Evolutionary conservation across 2,113 vertebrate species (phyloP).

Genomic region (Apodemus speciosus): DNA sequence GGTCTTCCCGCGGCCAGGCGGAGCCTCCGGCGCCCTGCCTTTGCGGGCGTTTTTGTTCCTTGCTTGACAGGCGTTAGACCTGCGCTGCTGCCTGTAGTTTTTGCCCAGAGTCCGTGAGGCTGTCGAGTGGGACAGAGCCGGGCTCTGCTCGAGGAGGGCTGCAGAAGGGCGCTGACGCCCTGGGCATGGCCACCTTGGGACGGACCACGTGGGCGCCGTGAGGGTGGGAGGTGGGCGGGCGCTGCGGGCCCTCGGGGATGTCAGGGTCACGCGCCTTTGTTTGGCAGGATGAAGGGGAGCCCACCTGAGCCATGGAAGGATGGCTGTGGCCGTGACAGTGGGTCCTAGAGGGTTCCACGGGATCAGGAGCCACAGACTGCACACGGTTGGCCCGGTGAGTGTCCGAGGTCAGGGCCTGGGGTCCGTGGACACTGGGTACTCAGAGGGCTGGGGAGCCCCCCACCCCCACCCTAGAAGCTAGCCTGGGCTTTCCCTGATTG

Average conservation of each 20-base stretch:
- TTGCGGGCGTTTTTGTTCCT: neutral
- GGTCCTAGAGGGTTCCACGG: neutral
- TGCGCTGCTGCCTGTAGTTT: neutral
- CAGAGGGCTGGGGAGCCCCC: too few species aligned
- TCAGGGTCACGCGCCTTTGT: neutral
- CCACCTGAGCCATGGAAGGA: neutral
- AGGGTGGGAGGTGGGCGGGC: neutral
- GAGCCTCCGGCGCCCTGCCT: neutral
- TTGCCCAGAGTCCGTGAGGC: neutral
- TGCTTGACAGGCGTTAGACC: neutral
- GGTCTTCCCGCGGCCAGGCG: neutral
- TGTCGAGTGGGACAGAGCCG: neutral
- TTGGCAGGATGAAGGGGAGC: constrained; percentile 13
- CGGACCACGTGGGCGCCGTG: neutral
- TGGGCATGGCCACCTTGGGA: neutral
- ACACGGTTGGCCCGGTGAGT: neutral
- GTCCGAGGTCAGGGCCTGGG: neutral
- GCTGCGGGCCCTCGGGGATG: neutral
- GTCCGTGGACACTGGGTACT: neutral
- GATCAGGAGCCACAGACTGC: neutral
- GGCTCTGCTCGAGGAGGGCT: neutral
- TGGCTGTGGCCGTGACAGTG: neutral
- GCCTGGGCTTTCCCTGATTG: neutral
- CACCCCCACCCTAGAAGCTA: neutral
- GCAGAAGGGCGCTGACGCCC: neutral